Evolutionary conservation across 2,888 invertebrate genomes (phyloP), one percentile per base, ranked within the genome.

Genomic region (Pyrrhia umbra): DNA sequence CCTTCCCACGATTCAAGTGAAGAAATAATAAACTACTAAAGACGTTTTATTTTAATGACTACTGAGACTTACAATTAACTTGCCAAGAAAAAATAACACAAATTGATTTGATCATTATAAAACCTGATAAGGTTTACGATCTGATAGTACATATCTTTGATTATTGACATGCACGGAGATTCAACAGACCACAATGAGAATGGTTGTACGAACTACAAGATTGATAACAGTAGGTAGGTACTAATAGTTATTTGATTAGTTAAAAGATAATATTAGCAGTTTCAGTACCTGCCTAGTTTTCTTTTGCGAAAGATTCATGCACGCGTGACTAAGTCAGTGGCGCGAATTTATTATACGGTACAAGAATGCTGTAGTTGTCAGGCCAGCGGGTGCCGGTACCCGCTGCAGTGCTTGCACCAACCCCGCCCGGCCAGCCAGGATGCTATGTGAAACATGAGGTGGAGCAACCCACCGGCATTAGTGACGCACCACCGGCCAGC

Each of bases 381-480:
- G 57, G 64, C 54, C 23, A 57, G 50, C 56, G 18, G 20, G 52
- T 39, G 52, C 37, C 27, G 21, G 46, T 43, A 49, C 39, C 27
- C 21, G n/a, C 23, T 25, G 45, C 15, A 54, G 42, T 15, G 27
- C 40, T 49, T 47, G 43, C 54, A 64, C 55, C 37, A 56, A 39
- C 37, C 8, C 10, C n/a, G 25, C 39, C 37, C 59, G 8, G 2
- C 43, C 47, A 39, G 65, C 10, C 77, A 84, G 82, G 84, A 85
- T 81, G 75, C 65, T 69, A 80, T 80, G 59, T 79, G 81, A 83
- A 80, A 80, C 71, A 72, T 50, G 47, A 69, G 73, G 77, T 84
- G 79, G 55, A 60, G 83, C 75, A 85, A 84, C 68, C n/a, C 60
- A 55, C 56, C 30, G 68, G 40, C 60, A 79, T 83, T 79, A 79